These are phyloP conservation scores for Epinotia bilunana DNA, from an alignment of 2,888 invertebrate genomes.

Conservation along the genomic window DNA sequence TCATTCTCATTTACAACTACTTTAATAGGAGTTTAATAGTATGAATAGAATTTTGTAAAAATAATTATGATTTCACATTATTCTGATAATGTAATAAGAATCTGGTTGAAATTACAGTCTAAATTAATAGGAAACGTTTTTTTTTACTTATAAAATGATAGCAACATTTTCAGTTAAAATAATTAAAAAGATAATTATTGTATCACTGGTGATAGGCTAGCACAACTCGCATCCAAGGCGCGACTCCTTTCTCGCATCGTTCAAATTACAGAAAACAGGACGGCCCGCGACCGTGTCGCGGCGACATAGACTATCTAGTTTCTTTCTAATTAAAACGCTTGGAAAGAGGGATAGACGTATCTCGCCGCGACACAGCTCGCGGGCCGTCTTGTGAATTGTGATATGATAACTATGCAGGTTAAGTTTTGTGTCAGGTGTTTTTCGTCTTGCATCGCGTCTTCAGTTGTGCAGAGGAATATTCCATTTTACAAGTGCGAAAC, in stretches of 20 bases:
- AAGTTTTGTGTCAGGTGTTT: too few species aligned
- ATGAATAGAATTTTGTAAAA: conserved; percentile 67
- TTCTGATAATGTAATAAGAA: conserved; percentile 11
- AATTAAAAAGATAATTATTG: neutral
- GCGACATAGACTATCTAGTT: too few species aligned
- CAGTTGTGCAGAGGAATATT: neutral
- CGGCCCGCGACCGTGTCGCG: too few species aligned
- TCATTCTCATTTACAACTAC: conserved; percentile 62
- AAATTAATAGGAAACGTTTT: neutral
- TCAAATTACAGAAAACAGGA: too few species aligned
- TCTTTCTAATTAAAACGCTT: too few species aligned
- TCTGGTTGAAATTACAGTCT: conserved; percentile 11
- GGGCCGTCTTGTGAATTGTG: too few species aligned
- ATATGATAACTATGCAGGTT: too few species aligned
- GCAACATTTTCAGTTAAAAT: neutral
- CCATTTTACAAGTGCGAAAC: neutral
- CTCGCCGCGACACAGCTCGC: too few species aligned
- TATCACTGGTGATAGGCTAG: neutral
- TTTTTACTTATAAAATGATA: neutral
- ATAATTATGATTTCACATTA: conserved; percentile 24
- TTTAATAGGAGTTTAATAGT: conserved; percentile 67
- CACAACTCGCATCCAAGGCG: too few species aligned
- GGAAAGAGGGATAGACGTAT: too few species aligned
- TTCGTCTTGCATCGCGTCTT: too few species aligned
- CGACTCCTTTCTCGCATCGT: too few species aligned